Conservation (phyloP, 2,797 vertebrate genomes). For the Fundulus diaphanus region DNA sequence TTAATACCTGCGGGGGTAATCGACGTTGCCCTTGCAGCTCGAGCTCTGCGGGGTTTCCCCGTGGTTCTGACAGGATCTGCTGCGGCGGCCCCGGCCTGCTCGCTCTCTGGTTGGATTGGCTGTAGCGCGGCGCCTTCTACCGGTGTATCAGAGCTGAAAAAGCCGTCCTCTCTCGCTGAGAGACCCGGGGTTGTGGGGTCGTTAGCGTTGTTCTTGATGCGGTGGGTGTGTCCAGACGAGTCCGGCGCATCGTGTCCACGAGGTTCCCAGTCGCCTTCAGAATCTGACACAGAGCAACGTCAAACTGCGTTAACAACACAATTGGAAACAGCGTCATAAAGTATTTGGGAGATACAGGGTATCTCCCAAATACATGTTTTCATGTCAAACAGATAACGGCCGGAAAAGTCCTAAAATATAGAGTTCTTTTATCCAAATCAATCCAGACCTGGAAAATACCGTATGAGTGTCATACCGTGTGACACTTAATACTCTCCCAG, state of each 20-base stretch:
- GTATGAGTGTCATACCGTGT: neutral
- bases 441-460: neutral
- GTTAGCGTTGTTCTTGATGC: constrained; percentile 43
- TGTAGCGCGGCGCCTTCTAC: constrained; percentile 63
- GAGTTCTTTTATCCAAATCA: neutral
- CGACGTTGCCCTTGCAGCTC: constrained; percentile 65
- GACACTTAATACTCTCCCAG: neutral
- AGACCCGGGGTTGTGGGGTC: constrained; percentile 61
- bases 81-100: constrained; percentile 31
- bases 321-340: neutral
- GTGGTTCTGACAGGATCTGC: constrained; percentile 54
- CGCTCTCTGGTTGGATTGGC: constrained; percentile 63
- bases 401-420: neutral
- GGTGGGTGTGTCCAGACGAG: constrained; percentile 51
- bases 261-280: constrained; percentile 72
- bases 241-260: constrained; percentile 82
- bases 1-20: constrained; percentile 63
- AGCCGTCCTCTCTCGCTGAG: constrained; percentile 66
- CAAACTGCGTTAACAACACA: neutral
- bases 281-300: constrained; percentile 44
- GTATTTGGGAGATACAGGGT: neutral
- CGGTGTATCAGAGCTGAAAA: constrained; percentile 67
- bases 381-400: no score
- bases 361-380: neutral
- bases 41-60: constrained; percentile 77